Base-by-base conservation (phyloP, 1,140 invertebrate genomes). In the Diplogasteroides magnus region DNA sequence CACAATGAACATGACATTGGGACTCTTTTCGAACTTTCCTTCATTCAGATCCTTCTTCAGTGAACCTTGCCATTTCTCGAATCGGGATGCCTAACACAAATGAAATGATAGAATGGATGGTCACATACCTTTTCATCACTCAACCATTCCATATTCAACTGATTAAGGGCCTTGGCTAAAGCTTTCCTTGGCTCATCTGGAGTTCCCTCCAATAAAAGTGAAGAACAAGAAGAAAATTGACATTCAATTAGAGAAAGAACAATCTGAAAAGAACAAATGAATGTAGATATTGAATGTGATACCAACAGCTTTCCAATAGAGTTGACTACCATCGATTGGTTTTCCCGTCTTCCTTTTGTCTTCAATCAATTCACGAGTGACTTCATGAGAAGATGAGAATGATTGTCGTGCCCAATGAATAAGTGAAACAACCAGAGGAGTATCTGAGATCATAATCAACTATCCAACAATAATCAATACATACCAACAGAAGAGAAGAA, bases 391-490 rank as follows among this genome's bases (percentile, higher is more conserved):
- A 29, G 29, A 64, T 14, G 58, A n/a, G 57, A 68, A 68, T 19
- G n/a, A 67, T 19, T 68, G 31, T 19, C 28, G 59, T 13, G 66
- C 66, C 66, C 66, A 68, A n/a, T 65, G n/a, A n/a, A 63, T 64
- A 15, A 68, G 19, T 29, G 65, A 57, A 19, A 64, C 6, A 6
- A 56, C 27, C 27, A 68, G 61, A 27, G 66, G 57, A 15, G 25
- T 67, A 31, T 68, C 66, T 68, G 66, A 25, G 23, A 61, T 26
- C 1, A 15, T n/a, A 13, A 29, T 0, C 23, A 19, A 64, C 14
- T 19, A 64, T 64, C 23, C 23, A 32, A 61, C 1, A 26, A 61
- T 14, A 1, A 61, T 11, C 19, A n/a, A 68, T 29, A 27, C 31
- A 63, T 1, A 68, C 66, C 57, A 63, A 26, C 66, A n/a, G 14